phyloP scores from a whole-genome alignment of 2,888 invertebrate species.

The Rhimphoctona megacephalus region DNA sequence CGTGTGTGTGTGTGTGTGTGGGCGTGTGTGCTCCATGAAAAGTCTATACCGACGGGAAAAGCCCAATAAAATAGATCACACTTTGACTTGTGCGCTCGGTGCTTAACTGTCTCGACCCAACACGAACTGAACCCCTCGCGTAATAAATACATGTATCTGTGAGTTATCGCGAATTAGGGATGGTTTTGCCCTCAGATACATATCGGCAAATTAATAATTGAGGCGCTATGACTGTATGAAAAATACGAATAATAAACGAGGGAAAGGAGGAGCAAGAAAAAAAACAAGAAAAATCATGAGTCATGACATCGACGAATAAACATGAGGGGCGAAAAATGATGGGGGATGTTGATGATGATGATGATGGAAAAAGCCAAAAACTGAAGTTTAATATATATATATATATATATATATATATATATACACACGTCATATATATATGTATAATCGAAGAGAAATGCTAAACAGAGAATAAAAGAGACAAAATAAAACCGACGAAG shows the following conservation, averaged over 20 bases:
- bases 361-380: neutral
- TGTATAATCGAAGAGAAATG: neutral
- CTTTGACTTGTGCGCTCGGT: constrained; percentile 25
- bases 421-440: neutral
- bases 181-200: neutral
- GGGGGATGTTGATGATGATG: constrained; percentile 4
- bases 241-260: neutral
- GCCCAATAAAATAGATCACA: constrained; percentile 22
- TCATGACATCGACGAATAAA: constrained; percentile 20
- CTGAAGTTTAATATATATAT: neutral
- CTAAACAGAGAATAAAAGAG: neutral
- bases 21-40: neutral
- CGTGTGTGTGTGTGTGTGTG: neutral
- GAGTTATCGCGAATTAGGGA: constrained; percentile 2
- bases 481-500: neutral
- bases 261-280: neutral
- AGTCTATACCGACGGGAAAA: neutral
- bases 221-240: neutral
- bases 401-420: neutral
- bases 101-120: neutral
- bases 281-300: constrained; percentile 1
- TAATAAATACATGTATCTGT: neutral
- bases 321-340: constrained; percentile 7
- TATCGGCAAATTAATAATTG: neutral
- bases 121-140: neutral